phyloP scores from a whole-genome alignment of 2,888 invertebrate genomes.

The Yponomeuta malinellus region DNA sequence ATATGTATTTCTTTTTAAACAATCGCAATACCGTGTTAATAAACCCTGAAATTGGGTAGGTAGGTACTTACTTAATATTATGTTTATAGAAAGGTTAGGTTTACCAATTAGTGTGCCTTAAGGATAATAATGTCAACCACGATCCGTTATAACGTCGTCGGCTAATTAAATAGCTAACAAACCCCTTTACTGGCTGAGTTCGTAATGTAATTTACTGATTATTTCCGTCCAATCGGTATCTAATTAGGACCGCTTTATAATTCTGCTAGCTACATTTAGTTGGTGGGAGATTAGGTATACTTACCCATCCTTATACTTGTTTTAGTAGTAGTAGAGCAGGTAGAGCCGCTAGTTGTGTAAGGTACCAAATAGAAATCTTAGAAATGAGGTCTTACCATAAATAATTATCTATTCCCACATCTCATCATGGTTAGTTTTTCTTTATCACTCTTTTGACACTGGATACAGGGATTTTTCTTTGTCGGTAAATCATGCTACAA shows the following conservation, averaged over 20 bases:
- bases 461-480: background rate
- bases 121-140: background rate
- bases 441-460: slow-evolving; percentile 25
- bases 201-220: background rate
- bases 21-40: background rate
- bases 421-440: background rate
- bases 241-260: background rate
- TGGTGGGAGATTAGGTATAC: too few relatives aligned
- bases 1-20: too few relatives aligned
- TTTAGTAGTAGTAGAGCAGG: too few relatives aligned
- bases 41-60: background rate
- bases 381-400: background rate
- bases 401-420: background rate
- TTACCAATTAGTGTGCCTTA: background rate
- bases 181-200: background rate
- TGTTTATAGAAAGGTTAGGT: background rate
- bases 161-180: background rate
- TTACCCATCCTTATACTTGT: too few relatives aligned
- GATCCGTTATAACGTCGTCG: background rate
- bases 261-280: background rate
- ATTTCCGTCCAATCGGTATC: background rate
- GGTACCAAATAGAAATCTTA: too few relatives aligned
- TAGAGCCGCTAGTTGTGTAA: too few relatives aligned
- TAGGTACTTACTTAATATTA: background rate
- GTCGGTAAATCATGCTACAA: slow-evolving; percentile 3